Base-by-base conservation (phyloP, 2,797 vertebrate species). In the Gephyroberyx darwinii region DNA sequence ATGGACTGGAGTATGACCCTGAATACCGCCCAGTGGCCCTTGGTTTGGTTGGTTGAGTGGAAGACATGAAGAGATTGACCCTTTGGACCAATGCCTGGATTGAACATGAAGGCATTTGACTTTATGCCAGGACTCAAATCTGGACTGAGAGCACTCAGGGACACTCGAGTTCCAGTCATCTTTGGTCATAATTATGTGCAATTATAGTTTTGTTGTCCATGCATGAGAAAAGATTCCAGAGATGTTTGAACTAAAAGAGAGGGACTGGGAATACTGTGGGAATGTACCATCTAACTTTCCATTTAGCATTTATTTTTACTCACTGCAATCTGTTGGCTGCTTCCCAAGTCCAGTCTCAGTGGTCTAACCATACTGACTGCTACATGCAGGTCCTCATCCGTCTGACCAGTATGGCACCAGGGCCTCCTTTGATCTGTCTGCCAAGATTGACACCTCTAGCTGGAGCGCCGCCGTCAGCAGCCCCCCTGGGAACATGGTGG, bases 381-480 rank as follows among this genome's bases (percentile, higher is more conserved):
- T 48, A 9, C 54, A 9, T 30, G 12, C 84, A 99, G 97, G 96
- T 76, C 81, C 93, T 13, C 86, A 94, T 26, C 93, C 93, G 7
- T 93, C 90, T 22, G 88, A 94, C 75, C 73, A 88, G 75, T 93
- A 91, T 5, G 93, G 93, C 78, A 96, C 95, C 68, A 93, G 87
- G 77, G 92, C 68, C 59, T 89, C 78, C n/a, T 96, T 99, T 65
- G 88, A 90, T 0, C 88, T 98, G 73, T 93, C 94, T 59, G 85
- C 90, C 48, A 75, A 76, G 57, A 83, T 92, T 12, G 89, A 96
- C 77, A 71, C 62, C 8, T 93, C 92, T 8, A 7, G 86, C 52
- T 98, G 97, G 97, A 96, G 94, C 0, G 95, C 95, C 0, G 76
- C 78, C 0, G 85, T 96, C 81, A 85, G 81, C 60, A 93, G 95